phyloP scores from a whole-genome alignment of 2,113 vertebrate species.

The Leiothrix lutea region DNA sequence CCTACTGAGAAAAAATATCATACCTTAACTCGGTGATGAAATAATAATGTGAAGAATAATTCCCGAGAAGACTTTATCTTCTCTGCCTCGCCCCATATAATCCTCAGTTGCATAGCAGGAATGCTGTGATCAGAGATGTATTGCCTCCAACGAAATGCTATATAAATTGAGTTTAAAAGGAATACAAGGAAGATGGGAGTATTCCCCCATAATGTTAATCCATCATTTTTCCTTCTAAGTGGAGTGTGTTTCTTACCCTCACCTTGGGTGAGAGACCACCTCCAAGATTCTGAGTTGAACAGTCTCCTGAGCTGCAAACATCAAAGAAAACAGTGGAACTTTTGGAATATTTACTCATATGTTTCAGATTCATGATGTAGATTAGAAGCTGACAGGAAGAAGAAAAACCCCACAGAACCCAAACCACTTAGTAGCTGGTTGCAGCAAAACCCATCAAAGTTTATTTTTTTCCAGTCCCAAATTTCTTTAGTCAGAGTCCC shows the following conservation, averaged over 20 bases:
- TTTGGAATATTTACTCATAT: slow-evolving; percentile 14
- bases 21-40: not conserved
- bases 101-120: not conserved
- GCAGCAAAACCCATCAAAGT: not conserved
- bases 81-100: not conserved
- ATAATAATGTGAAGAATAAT: not conserved
- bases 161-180: slow-evolving; percentile 9
- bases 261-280: not conserved
- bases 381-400: not conserved
- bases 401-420: not conserved
- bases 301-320: not conserved
- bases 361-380: slow-evolving; percentile 53
- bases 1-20: not conserved
- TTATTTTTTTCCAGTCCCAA: slow-evolving; percentile 20
- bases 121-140: not conserved
- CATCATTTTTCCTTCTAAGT: not conserved
- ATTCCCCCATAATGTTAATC: not conserved
- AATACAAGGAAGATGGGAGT: not conserved
- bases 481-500: slow-evolving; percentile 6
- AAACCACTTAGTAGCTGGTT: not conserved
- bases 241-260: not conserved
- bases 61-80: not conserved
- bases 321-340: slow-evolving; percentile 26
- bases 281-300: not conserved
- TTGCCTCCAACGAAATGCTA: not conserved